Percentiles rank a stretch among this genome's conserved stretches.
phyloP scores from a whole-genome alignment of 2,888 invertebrate genomes.

The Mesochorus sp. region DNA sequence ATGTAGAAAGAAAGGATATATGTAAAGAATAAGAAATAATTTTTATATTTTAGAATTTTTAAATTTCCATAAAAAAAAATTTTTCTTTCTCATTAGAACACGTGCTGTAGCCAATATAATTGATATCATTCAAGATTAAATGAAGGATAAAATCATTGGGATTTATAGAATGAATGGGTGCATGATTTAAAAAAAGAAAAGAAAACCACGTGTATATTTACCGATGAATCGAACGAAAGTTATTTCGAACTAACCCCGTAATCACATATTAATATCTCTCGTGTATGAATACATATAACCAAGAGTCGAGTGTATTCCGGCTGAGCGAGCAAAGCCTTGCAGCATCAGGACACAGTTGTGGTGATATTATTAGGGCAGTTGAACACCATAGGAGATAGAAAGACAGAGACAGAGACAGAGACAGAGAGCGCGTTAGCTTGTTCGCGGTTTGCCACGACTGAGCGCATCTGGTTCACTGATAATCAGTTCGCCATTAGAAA shows the following conservation, averaged over 20 bases:
- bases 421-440: constrained; percentile 13
- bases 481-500: constrained; percentile 33
- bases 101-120: too few relatives aligned
- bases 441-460: constrained; percentile 51
- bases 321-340: constrained; percentile 6
- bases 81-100: too few relatives aligned
- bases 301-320: constrained; percentile 4
- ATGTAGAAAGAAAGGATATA: too few relatives aligned
- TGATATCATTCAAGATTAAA: too few relatives aligned
- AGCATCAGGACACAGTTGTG: constrained; percentile 32
- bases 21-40: too few relatives aligned
- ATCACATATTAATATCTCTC: constrained; percentile 37
- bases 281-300: not conserved
- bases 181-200: not conserved
- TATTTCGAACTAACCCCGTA: constrained; percentile 11
- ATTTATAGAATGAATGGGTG: too few relatives aligned
- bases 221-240: not conserved
- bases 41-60: too few relatives aligned
- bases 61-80: too few relatives aligned
- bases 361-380: constrained; percentile 37
- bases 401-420: too few relatives aligned
- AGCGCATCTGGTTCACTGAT: constrained; percentile 60
- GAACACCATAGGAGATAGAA: too few relatives aligned
- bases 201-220: not conserved
- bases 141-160: too few relatives aligned